Evolutionary conservation across 2,797 vertebrate species (phyloP).

Genomic region (Sternarchorhynchus goeldii): DNA sequence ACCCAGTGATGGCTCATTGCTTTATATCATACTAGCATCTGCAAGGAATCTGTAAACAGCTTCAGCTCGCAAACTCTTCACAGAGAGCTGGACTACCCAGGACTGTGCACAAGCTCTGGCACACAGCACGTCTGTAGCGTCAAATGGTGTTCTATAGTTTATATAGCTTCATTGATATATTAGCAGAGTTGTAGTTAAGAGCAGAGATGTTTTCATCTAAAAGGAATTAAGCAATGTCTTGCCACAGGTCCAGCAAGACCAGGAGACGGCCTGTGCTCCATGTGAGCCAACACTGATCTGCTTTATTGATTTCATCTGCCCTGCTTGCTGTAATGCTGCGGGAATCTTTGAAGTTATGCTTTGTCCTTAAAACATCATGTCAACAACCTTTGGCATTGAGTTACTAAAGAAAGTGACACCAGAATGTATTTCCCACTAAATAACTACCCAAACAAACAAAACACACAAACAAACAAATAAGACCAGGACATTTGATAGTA

Average conservation of each 20-base stretch:
- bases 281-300: neutral
- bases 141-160: neutral
- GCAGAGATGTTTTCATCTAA: slow-evolving; percentile 2
- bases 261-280: neutral
- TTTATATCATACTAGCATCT: slow-evolving; percentile 53
- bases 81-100: slow-evolving; percentile 5
- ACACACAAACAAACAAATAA: too few species aligned
- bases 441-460: too few species aligned
- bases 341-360: slow-evolving; percentile 29
- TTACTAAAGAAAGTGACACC: neutral
- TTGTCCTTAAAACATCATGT: neutral
- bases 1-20: slow-evolving; percentile 44
- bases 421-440: too few species aligned
- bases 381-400: neutral
- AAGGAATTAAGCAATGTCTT: slow-evolving; percentile 18
- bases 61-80: slow-evolving; percentile 40
- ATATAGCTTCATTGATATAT: slow-evolving; percentile 18
- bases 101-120: slow-evolving; percentile 12
- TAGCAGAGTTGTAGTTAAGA: neutral
- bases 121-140: neutral
- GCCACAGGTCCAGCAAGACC: neutral
- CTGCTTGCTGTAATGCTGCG: neutral
- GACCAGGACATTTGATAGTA: too few species aligned
- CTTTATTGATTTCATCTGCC: slow-evolving; percentile 33
- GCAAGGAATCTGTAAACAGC: slow-evolving; percentile 56